These are phyloP conservation scores for Gopherus evgoodei DNA, from an alignment of 2,113 vertebrate genomes.

Conservation along the genomic window DNA sequence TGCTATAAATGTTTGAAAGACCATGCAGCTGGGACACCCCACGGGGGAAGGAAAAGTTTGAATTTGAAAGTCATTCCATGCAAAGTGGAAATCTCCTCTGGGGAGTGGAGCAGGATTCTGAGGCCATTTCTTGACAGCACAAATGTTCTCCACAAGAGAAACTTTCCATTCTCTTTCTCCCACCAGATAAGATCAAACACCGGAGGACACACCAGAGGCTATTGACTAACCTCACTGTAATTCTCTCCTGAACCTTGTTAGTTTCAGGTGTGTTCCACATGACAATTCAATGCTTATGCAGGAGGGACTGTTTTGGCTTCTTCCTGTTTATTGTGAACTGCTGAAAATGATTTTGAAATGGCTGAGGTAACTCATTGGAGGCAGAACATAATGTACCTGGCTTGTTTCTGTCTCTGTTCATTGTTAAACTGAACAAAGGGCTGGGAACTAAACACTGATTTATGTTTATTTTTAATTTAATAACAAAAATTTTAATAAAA, in stretches of 20 bases:
- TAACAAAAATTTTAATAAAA: too few species aligned
- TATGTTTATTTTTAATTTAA: too few species aligned
- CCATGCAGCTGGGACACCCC: neutral
- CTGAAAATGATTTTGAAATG: neutral
- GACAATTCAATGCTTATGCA: neutral
- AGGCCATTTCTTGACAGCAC: neutral
- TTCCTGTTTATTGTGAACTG: conserved; percentile 53
- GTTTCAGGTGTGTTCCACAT: conserved; percentile 1
- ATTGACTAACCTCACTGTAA: neutral
- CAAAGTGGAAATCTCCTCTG: neutral
- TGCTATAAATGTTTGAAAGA: neutral
- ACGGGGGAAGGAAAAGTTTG: neutral
- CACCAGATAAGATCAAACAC: conserved; percentile 29
- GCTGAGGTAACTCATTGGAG: neutral
- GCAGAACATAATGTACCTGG: neutral
- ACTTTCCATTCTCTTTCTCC: rapidly evolving
- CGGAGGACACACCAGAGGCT: neutral
- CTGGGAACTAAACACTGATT: conserved; percentile 14
- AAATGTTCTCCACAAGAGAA: neutral
- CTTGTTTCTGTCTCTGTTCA: conserved; percentile 27
- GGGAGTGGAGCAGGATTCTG: rapidly evolving
- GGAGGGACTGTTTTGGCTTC: neutral
- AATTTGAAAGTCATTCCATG: neutral
- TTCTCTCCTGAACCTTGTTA: rapidly evolving
- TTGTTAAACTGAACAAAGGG: neutral